Evolutionary conservation across 2,113 vertebrate species (phyloP).

Genomic region (Larimichthys crocea): DNA sequence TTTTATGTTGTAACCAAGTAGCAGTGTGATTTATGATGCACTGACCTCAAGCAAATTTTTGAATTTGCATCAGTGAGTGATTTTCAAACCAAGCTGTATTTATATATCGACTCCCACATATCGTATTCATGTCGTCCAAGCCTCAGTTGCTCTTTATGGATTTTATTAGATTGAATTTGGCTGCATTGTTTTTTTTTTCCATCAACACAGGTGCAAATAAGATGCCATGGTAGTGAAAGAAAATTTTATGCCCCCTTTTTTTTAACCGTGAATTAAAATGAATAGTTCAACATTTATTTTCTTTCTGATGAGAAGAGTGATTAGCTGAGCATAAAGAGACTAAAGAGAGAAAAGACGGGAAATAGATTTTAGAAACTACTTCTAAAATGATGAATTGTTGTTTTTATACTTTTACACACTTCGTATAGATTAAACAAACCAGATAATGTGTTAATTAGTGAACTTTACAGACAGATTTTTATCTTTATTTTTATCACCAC

Average conservation of each 20-base stretch:
- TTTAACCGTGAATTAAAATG: neutral
- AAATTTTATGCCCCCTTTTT: neutral
- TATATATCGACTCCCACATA: slow-evolving; percentile 22
- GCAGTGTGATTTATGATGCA: slow-evolving; percentile 53
- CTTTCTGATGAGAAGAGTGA: neutral
- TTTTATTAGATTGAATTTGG: slow-evolving; percentile 22
- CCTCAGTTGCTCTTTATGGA: slow-evolving; percentile 39
- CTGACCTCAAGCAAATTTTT: slow-evolving; percentile 52
- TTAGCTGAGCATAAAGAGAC: neutral
- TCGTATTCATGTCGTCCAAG: slow-evolving; percentile 26
- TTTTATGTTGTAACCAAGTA: slow-evolving; percentile 47
- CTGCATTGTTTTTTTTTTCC: slow-evolving; percentile 7
- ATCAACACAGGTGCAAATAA: slow-evolving; percentile 39
- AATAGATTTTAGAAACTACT: no score
- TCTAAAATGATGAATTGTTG: no score
- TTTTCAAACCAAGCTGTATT: slow-evolving; percentile 46
- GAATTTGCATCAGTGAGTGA: slow-evolving; percentile 45
- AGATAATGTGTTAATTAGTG: no score
- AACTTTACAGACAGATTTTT: no score
- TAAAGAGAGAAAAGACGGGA: neutral
- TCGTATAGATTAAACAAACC: no score
- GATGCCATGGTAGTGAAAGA: neutral
- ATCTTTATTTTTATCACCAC: no score
- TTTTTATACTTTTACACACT: no score
- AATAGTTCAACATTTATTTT: neutral